Base-by-base conservation (phyloP, 53 echinoderm and acorn worm genomes). In the Patiria pectinifera region DNA sequence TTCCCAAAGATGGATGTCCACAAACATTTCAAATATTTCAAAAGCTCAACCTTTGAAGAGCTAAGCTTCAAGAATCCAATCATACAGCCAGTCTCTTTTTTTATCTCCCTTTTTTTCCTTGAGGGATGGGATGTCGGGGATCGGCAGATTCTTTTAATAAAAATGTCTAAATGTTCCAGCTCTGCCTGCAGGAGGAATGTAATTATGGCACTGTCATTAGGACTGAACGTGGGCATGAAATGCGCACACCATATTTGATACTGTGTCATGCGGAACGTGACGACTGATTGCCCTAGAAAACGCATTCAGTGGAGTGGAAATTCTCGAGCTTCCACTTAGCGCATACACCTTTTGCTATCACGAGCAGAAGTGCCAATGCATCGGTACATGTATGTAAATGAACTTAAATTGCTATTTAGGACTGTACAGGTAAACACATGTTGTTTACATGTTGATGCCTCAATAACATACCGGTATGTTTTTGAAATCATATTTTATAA, bases 231-330 rank as follows among this genome's bases (percentile, higher is more conserved):
- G 48, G 79, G 18, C 79, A 79, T 79, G 79, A 79, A 79, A 79
- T 79, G 79, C 79, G 48, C 79, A 60, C 60, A 60, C 83, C 83
- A 82, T 60, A 82, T 82, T 59, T 82, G 83, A 59, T 82, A 82
- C 44, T 24, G 81, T 48, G 83, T 82, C 83, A 82, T 24, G 24
- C n/a, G 83, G 60, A 82, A 82, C n/a, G 24, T 23, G 83, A 24
- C 43, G 48, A 47, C 48, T 79, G 80, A 47, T 24, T 79, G 80
- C 80, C 19, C 80, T 79, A 74, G 74, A 74, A 74, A 23, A 16
- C 1, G 22, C 24, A 23, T 5, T 74, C 11, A 24, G 24, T n/a
- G 11, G 24, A 24, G 19, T 23, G 24, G 10, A 74, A 74, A 23
- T 24, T 23, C 70, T 18, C 5, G 21, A 4, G 24, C 22, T 74